Conservation (phyloP, 2,888 invertebrate genomes). For the Tetanocera ferruginea region DNA sequence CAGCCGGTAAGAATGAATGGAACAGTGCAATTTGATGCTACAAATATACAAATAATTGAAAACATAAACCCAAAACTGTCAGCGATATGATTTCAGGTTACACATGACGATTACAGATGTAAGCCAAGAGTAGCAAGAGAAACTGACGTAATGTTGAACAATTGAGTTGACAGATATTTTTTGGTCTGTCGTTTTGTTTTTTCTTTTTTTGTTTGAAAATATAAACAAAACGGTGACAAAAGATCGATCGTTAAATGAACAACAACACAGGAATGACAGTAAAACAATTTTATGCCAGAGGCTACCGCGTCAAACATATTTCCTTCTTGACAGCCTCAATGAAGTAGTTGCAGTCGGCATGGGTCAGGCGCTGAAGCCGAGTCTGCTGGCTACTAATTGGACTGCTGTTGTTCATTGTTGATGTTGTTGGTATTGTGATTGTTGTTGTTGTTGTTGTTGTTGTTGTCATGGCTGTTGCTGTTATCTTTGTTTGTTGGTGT, state of each 20-base stretch:
- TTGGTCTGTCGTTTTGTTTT: neutral
- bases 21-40: neutral
- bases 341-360: neutral
- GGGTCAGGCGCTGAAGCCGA: neutral
- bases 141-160: too few species aligned
- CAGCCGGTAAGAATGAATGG: too few species aligned
- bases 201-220: neutral
- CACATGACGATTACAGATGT: neutral
- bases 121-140: neutral
- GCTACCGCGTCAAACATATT: constrained; percentile 27
- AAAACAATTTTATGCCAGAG: constrained; percentile 16
- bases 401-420: neutral
- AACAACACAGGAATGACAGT: neutral
- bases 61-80: neutral
- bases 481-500: constrained; percentile 14
- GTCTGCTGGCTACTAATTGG: neutral
- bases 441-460: neutral
- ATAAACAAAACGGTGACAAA: neutral
- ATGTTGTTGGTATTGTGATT: neutral
- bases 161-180: too few species aligned
- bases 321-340: constrained; percentile 19
- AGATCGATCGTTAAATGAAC: neutral
- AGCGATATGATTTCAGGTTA: neutral
- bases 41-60: neutral
- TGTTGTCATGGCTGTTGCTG: neutral